phyloP scores from a whole-genome alignment of 1,140 invertebrate genomes.

The Heliconius hermathena region DNA sequence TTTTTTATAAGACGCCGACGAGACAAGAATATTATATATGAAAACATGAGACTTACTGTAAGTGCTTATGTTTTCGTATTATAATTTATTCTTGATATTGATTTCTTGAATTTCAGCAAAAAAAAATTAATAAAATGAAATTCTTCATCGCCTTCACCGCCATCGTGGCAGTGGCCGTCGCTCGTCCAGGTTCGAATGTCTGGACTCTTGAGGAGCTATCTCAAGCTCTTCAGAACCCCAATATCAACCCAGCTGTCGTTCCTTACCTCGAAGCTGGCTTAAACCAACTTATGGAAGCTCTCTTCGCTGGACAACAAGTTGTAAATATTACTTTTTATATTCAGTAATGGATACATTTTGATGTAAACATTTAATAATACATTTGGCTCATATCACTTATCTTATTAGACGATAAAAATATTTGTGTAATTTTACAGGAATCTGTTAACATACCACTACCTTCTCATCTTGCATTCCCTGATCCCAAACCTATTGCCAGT shows the following conservation, averaged over 20 bases:
- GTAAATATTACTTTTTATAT: constrained; percentile 37
- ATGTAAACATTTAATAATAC: too few species aligned
- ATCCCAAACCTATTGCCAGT: too few species aligned
- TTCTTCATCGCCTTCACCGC: constrained; percentile 57
- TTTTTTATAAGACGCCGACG: not conserved
- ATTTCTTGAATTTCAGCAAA: not conserved
- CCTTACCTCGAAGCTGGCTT: constrained; percentile 55
- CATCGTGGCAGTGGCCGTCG: constrained; percentile 49
- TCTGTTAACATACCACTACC: too few species aligned
- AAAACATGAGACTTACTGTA: too few species aligned
- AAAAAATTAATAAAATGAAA: not conserved
- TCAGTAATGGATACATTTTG: too few species aligned
- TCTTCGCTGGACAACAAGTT: constrained; percentile 44
- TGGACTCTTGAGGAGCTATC: constrained; percentile 56
- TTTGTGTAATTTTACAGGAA: too few species aligned
- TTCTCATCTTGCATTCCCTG: too few species aligned
- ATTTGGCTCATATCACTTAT: too few species aligned
- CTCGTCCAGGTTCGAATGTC: constrained; percentile 31
- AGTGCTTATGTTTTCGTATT: too few species aligned
- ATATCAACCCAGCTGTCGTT: constrained; percentile 49
- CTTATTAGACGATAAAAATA: too few species aligned
- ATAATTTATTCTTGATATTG: too few species aligned
- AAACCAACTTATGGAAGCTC: constrained; percentile 50
- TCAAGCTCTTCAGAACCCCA: constrained; percentile 48
- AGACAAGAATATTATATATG: too few species aligned